Base-by-base conservation (phyloP, 2,888 invertebrate species). In the Drosophila mayaguana region DNA sequence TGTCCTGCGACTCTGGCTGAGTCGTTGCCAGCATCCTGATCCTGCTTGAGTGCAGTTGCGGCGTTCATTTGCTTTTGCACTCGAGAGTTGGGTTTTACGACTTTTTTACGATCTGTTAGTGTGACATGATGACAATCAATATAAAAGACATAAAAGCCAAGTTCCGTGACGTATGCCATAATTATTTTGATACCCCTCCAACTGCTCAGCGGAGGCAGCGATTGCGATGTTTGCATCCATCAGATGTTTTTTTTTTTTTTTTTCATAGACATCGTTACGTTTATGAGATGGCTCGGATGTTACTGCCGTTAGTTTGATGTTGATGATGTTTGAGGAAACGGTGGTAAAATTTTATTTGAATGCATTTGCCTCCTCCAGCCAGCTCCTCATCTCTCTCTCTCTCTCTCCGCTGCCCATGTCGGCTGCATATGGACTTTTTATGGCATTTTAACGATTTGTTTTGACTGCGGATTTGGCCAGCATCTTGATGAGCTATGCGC, bases 61-160 rank as follows among this genome's bases (percentile, higher is more conserved):
- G 70, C 50, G 64, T 80, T 80, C 72, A 64, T 76, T 76, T 75
- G 59, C 64, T 40, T 28, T 61, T 46, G 57, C 68, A 75, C 63
- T 74, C 73, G 69, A 56, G 69, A 56, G 32, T 28, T 67, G 71
- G 78, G 75, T 89, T 91, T 92, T 88, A 92, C 81, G 91, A 90
- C 87, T 83, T 89, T 92, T 92, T 91, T 91, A 92, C 91, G 91
- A 92, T 91, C 92, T 87, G 86, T 87, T 84, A 85, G 87, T 89
- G 85, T 90, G 87, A 88, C 90, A 85, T 84, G 90, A 91, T 90
- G 92, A 91, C 88, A 90, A 88, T 79, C 84, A 83, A 90, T 92
- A 88, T 85, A 90, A 86, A 88, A 86, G 81, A 78, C 83, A 90
- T 88, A 88, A 90, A 90, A 80, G 76, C 80, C 75, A 82, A 89